A percentile compares a stretch with the other conserved stretches of the same genome.
Evolutionary conservation across 2,797 vertebrate species (phyloP).

Genomic region (Crenuchus spilurus): DNA sequence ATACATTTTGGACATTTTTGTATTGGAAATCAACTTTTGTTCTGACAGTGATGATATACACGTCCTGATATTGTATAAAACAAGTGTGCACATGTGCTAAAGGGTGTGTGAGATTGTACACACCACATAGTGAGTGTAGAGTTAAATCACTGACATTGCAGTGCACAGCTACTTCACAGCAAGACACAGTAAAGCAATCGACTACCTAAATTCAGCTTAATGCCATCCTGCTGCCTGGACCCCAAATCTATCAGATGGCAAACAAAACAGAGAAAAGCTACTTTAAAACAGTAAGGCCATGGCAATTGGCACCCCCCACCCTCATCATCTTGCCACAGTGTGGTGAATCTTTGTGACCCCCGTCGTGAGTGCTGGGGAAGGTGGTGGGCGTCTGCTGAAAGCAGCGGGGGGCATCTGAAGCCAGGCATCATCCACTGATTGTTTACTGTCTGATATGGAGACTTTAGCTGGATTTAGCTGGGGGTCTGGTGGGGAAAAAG

Average conservation of each 20-base stretch:
- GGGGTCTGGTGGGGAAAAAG: neutral
- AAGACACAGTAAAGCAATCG: constrained; percentile 35
- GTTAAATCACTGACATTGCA: constrained; percentile 37
- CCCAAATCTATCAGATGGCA: neutral
- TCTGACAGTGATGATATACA: no score
- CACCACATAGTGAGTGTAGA: neutral
- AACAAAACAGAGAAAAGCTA: neutral
- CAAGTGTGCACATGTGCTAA: neutral
- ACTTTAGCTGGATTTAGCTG: constrained; percentile 26
- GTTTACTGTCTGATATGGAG: constrained; percentile 36
- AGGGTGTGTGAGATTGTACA: neutral
- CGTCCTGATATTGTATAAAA: neutral
- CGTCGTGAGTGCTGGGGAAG: constrained; percentile 27
- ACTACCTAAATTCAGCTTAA: constrained; percentile 38
- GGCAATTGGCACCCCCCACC: constrained; percentile 15
- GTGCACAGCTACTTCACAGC: constrained; percentile 26
- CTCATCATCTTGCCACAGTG: constrained; percentile 9
- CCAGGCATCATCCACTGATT: constrained; percentile 23
- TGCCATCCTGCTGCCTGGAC: constrained; percentile 6
- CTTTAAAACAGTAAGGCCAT: constrained; percentile 32
- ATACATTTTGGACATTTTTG: no score
- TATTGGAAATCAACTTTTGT: no score
- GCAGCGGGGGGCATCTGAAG: constrained; percentile 42
- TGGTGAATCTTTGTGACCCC: constrained; percentile 27
- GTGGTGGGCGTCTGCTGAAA: constrained; percentile 26